Conservation (phyloP, 2,888 invertebrate species). For the Mystacides longicornis region DNA sequence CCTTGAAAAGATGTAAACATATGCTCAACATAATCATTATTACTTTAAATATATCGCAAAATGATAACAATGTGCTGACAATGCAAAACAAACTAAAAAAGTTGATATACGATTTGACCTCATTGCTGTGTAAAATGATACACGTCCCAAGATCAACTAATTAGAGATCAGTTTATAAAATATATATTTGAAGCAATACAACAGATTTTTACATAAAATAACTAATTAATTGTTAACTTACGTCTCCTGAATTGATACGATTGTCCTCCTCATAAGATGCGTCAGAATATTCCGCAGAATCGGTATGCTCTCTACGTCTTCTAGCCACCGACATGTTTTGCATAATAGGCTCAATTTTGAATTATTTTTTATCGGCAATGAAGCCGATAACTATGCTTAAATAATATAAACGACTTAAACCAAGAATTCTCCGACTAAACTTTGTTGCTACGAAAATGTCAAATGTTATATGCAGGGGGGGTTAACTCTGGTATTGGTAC, state of each 20-base stretch:
- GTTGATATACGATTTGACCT: conserved; percentile 38
- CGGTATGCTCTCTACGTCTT: conserved; percentile 37
- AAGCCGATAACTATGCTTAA: conserved; percentile 6
- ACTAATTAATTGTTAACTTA: conserved; percentile 31
- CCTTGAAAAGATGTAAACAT: conserved; percentile 36
- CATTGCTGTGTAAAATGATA: conserved; percentile 45
- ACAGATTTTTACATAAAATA: neutral
- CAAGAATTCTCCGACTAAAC: neutral
- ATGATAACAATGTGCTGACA: conserved; percentile 17
- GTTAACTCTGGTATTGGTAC: too few relatives aligned
- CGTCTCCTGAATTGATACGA: conserved; percentile 41
- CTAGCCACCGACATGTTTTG: conserved; percentile 38
- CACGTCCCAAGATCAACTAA: conserved; percentile 39
- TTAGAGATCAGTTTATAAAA: conserved; percentile 28
- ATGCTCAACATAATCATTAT: conserved; percentile 1
- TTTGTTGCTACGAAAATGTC: neutral
- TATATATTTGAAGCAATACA: neutral
- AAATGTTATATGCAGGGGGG: too few relatives aligned
- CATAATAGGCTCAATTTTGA: conserved; percentile 11
- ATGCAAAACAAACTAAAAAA: conserved; percentile 16
- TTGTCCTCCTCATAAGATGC: conserved; percentile 42
- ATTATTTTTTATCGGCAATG: conserved; percentile 10
- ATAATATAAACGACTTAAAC: neutral
- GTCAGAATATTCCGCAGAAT: conserved; percentile 47
- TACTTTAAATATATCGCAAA: neutral